Percentiles rank a stretch among this genome's conserved stretches.
Evolutionary conservation across 1,140 invertebrate genomes (phyloP).

Genomic region (Copidosoma floridanum): DNA sequence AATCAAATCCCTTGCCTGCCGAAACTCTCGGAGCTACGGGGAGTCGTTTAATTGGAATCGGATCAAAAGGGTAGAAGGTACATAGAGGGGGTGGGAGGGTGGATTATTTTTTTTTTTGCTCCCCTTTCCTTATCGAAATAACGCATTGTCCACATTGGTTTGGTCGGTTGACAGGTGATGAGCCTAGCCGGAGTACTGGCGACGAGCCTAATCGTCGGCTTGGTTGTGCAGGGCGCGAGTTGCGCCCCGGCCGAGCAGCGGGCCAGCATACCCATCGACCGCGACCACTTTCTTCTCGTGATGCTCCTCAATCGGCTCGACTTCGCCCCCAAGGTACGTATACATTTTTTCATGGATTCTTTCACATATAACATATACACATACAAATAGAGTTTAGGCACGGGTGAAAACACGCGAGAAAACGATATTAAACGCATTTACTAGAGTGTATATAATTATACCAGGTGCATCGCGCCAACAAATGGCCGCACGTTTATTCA

Average conservation of each 20-base stretch:
- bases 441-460: too few relatives aligned
- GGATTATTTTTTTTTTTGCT: background rate
- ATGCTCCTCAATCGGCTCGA: conserved; percentile 30
- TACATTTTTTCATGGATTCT: background rate
- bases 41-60: too few relatives aligned
- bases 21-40: too few relatives aligned
- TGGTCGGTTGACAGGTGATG: conserved; percentile 27
- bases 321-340: conserved; percentile 34
- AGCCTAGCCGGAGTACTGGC: conserved; percentile 31
- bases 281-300: conserved; percentile 30
- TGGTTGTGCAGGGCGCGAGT: too few relatives aligned
- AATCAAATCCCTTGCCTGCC: too few relatives aligned
- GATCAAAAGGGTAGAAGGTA: too few relatives aligned
- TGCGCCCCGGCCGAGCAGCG: conserved; percentile 17
- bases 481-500: too few relatives aligned
- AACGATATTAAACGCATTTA: too few relatives aligned
- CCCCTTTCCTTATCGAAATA: too few relatives aligned
- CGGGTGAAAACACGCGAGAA: too few relatives aligned
- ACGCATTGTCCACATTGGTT: conserved; percentile 19
- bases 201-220: conserved; percentile 31
- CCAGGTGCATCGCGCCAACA: too few relatives aligned
- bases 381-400: too few relatives aligned
- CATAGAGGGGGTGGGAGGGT: background rate
- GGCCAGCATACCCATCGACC: conserved; percentile 23
- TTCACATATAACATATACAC: background rate